Evolutionary conservation across 2,888 invertebrate species (phyloP).

Genomic region (Silvanus unidentatus): DNA sequence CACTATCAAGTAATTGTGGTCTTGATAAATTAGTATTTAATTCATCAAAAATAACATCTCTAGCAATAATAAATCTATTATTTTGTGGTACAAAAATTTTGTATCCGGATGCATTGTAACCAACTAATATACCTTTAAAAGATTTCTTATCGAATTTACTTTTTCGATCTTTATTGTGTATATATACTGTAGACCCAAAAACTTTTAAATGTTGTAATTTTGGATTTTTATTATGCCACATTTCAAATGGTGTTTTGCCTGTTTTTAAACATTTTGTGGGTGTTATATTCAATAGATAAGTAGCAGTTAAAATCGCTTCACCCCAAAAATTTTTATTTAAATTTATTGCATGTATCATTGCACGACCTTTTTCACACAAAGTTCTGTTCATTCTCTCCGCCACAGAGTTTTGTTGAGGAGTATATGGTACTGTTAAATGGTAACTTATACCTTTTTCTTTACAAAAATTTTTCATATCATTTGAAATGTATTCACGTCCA

Average conservation of each 20-base stretch:
- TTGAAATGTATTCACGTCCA: constrained; percentile 6
- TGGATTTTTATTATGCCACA: constrained; percentile 2
- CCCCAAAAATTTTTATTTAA: background rate
- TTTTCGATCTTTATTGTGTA: constrained; percentile 1
- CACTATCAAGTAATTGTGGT: constrained; percentile 2
- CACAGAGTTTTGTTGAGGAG: background rate
- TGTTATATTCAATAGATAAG: background rate
- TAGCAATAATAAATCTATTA: background rate
- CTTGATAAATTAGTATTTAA: background rate
- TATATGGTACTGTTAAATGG: constrained; percentile 1
- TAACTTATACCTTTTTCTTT: constrained; percentile 2
- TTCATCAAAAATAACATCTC: constrained; percentile 1
- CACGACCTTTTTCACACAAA: background rate
- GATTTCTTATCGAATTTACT: background rate
- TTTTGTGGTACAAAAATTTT: background rate
- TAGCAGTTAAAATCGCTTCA: background rate
- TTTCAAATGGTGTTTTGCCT: background rate
- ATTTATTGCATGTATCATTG: background rate
- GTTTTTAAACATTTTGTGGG: background rate
- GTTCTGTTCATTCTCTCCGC: background rate
- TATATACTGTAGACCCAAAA: constrained; percentile 6
- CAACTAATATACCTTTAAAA: constrained; percentile 5
- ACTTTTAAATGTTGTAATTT: constrained; percentile 4
- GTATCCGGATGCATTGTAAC: constrained; percentile 6
- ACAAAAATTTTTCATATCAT: constrained; percentile 3